phyloP scores from a whole-genome alignment of 2,113 vertebrate genomes.

The Phoxinus phoxinus region DNA sequence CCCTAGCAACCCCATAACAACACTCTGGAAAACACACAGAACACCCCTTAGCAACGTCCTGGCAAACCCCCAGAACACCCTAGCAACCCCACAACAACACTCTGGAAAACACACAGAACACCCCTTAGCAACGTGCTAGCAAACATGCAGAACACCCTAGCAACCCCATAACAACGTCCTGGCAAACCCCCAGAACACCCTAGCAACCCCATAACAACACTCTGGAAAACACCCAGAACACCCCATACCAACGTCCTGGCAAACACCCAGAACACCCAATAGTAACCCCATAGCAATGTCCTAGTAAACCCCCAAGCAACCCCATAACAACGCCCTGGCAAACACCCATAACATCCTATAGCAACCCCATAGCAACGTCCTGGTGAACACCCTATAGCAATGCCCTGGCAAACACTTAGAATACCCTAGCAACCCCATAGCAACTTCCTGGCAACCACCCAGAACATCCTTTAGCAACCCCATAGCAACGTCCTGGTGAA shows the following conservation, averaged over 20 bases:
- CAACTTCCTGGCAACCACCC: neutral
- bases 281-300: neutral
- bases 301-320: neutral
- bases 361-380: neutral
- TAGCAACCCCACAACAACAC: neutral
- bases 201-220: neutral
- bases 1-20: neutral
- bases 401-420: neutral
- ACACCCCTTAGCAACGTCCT: neutral
- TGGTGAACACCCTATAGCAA: neutral
- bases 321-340: neutral
- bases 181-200: neutral
- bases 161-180: rapidly evolving
- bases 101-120: neutral
- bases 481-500: neutral
- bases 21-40: neutral
- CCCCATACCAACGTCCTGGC: neutral
- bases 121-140: rapidly evolving
- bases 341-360: neutral
- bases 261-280: neutral
- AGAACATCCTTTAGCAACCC: neutral
- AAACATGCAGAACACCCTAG: neutral
- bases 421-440: neutral
- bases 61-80: neutral
- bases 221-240: neutral